These are phyloP conservation scores for Campoplex nolae DNA, from an alignment of 2,888 invertebrate genomes.

Conservation along the genomic window DNA sequence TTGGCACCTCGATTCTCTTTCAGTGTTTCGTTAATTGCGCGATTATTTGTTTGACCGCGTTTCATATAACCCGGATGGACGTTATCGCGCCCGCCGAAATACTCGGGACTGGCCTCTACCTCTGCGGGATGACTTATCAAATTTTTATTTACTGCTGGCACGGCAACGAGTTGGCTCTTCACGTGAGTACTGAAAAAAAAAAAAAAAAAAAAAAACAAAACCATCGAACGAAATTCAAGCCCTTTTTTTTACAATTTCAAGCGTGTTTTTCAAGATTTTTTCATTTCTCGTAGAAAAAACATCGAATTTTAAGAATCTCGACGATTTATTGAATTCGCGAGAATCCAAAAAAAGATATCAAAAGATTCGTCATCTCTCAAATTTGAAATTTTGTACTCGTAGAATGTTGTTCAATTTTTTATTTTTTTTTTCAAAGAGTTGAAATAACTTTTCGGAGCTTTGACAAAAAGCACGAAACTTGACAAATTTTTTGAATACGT, in stretches of 20 bases:
- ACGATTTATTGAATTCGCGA: too few species aligned
- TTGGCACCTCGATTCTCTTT: constrained; percentile 73
- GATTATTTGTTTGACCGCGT: constrained; percentile 76
- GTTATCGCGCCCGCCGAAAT: constrained; percentile 73
- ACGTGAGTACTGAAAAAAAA: constrained; percentile 69
- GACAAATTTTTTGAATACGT: too few species aligned
- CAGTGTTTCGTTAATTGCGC: constrained; percentile 77
- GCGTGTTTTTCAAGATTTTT: not conserved
- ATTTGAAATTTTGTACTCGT: too few species aligned
- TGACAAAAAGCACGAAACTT: too few species aligned
- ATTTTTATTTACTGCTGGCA: constrained; percentile 79
- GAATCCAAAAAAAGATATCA: too few species aligned
- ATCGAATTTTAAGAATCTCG: not conserved
- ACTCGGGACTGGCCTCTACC: constrained; percentile 74
- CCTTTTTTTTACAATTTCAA: too few species aligned
- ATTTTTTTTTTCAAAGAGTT: too few species aligned
- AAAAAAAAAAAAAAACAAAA: not conserved
- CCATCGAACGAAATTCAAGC: too few species aligned
- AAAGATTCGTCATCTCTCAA: too few species aligned
- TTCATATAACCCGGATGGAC: constrained; percentile 76
- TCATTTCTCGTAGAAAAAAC: not conserved
- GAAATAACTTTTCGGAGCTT: too few species aligned
- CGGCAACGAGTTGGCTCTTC: constrained; percentile 77
- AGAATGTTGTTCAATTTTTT: too few species aligned
- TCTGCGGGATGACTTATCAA: constrained; percentile 77